Base-by-base conservation (phyloP, 2,113 vertebrate species). In the Nipponia nippon region DNA sequence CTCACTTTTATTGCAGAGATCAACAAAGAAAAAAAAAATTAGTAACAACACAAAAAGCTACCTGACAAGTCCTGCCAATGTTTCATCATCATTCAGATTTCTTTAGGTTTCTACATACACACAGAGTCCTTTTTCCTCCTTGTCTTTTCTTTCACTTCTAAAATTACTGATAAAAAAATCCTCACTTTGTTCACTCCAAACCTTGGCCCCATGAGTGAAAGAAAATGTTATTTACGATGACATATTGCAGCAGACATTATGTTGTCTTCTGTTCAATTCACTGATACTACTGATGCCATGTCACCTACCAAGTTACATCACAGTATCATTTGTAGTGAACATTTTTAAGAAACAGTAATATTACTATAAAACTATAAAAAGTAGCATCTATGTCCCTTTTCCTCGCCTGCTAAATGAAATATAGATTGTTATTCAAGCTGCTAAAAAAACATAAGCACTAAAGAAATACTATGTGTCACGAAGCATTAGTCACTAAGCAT, bases 51-150 rank as follows among this genome's bases (percentile, higher is more conserved):
- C 5, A 44, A 52, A 91, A 62, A 73, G 4, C 27, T 81, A 56
- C 30, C 6, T 2, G 2, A 29, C 8, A 79, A 62, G 22, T 46
- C 14, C 38, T 63, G 16, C 21, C 11, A 40, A 44, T 1, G 0
- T 67, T 83, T 72, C 27, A 70, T 82, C 15, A 20, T 34, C 17
- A 9, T 42, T 49, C 32, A 70, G 16, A 59, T 34, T 55, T 67
- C 55, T 69, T 92, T 17, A 46, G 16, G 6, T 23, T 70, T 75
- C 46, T 55, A 56, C 22, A 47, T 3, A 49, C 11, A 65, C 16
- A 49, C 26, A 44, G 38, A 73, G 13, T 66, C 11, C 23, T 62
- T 73, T 73, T 63, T 71, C 46, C 8, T 36, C 23, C 14, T 36
- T 50, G 13, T 44, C 20, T 87, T 83, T 83, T 71, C 29, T 49